These are phyloP conservation scores for Volucella zonaria DNA, from an alignment of 2,888 invertebrate genomes.

Conservation along the genomic window DNA sequence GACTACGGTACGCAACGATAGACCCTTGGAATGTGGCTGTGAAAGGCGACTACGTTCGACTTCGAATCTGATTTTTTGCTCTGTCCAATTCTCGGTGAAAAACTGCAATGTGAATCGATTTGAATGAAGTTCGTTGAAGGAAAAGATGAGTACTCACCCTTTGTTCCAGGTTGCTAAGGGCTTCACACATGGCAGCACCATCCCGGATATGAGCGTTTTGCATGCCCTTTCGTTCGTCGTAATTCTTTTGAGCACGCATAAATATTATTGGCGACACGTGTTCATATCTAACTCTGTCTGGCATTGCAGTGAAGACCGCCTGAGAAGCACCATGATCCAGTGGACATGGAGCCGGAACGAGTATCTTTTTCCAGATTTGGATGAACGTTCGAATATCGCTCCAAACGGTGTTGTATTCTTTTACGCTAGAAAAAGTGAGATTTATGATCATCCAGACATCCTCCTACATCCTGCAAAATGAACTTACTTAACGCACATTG, in stretches of 20 bases:
- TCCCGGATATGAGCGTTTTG: slow-evolving; percentile 92
- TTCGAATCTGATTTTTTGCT: slow-evolving; percentile 88
- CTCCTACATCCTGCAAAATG: background rate
- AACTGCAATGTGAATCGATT: slow-evolving; percentile 77
- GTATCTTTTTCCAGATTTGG: slow-evolving; percentile 86
- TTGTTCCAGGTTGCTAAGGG: slow-evolving; percentile 89
- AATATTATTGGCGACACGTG: slow-evolving; percentile 91
- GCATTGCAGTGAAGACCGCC: slow-evolving; percentile 86
- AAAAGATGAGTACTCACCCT: slow-evolving; percentile 83
- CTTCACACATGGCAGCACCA: slow-evolving; percentile 94
- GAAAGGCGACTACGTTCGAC: slow-evolving; percentile 89
- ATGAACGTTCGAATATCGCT: slow-evolving; percentile 87
- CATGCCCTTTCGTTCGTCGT: slow-evolving; percentile 91
- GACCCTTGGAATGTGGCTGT: slow-evolving; percentile 88
- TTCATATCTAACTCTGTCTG: slow-evolving; percentile 84
- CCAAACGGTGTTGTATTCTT: slow-evolving; percentile 88
- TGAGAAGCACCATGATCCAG: slow-evolving; percentile 88
- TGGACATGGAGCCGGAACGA: slow-evolving; percentile 88
- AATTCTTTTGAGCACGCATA: slow-evolving; percentile 94
- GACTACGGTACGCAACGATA: slow-evolving; percentile 93
- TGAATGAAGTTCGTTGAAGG: too few species aligned
- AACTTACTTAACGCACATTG: slow-evolving; percentile 86
- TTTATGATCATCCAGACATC: background rate
- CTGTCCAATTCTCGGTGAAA: slow-evolving; percentile 85
- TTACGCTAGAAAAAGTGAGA: slow-evolving; percentile 83